Evolutionary conservation across 2,797 vertebrate genomes (phyloP), one percentile per base, ranked within the genome.

Genomic region (Rhyacichthys aspro): DNA sequence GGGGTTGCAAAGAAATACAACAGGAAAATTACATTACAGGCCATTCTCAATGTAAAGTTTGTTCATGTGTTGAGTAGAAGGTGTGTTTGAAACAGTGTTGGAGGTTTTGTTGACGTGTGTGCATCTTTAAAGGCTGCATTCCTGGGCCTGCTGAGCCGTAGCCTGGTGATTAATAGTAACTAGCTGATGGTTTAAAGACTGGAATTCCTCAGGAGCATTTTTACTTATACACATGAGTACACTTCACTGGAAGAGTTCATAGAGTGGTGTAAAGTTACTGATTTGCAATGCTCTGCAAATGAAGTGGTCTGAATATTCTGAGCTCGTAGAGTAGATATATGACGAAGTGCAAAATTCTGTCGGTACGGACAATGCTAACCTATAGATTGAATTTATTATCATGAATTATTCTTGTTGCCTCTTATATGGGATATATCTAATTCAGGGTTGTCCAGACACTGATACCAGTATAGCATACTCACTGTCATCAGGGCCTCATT

Each of bases 71-170:
- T 46, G 19, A 23, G 10, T 36, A 8, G 32, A n/a, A 16, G 34
- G 5, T 37, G 12, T 16, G 14, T 28, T 28, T 28, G 7, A 28
- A 28, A 28, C 23, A 16, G 0, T 43, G 45, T 48, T 15, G 23
- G 23, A 28, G 7, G 15, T 34, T 45, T 52, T 16, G 48, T 55
- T 63, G 52, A 48, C 32, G 69, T 53, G 59, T 54, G 41, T 70
- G 73, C 64, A 70, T 79, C 67, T 84, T 63, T 83, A 74, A 81
- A 84, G 76, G 79, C 91, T 82, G 85, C 95, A 98, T 98, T 96
- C 96, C 93, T 93, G 80, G 88, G 69, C 93, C 95, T 92, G 91
- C 78, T 95, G 72, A 83, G 78, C 83, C 37, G 79, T 78, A 82
- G 85, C 90, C 61, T 80, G 42, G 88, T 88, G 88, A 86, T 90